Conservation (phyloP, 2,888 invertebrate species). For the Thumatha senex region DNA sequence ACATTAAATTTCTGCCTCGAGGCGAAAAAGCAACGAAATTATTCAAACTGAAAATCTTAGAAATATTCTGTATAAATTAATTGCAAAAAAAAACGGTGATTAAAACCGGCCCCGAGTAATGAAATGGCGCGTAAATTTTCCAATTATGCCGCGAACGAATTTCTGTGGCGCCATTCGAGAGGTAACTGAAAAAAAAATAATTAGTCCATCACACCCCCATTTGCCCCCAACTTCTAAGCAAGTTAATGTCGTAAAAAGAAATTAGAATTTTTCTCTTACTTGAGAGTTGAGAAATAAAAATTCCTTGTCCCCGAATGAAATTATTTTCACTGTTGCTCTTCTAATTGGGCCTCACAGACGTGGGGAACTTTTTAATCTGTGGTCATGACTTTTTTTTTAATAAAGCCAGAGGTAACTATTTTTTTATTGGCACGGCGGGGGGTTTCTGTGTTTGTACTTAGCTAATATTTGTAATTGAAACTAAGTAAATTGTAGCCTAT, state of each 20-base stretch:
- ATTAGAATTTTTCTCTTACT: slow-evolving; percentile 34
- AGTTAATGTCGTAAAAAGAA: slow-evolving; percentile 41
- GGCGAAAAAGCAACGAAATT: neutral
- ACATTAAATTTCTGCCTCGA: neutral
- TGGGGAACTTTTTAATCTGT: slow-evolving; percentile 40
- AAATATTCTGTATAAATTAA: slow-evolving; percentile 26
- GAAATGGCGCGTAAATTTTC: slow-evolving; percentile 68
- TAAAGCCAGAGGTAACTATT: slow-evolving; percentile 23
- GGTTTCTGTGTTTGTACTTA: slow-evolving; percentile 5
- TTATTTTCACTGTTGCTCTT: slow-evolving; percentile 33
- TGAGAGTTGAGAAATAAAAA: slow-evolving; percentile 35
- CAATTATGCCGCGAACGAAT: slow-evolving; percentile 69
- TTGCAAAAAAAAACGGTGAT: slow-evolving; percentile 55
- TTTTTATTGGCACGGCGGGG: slow-evolving; percentile 28
- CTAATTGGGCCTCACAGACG: slow-evolving; percentile 37
- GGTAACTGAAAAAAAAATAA: slow-evolving; percentile 70
- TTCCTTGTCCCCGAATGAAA: slow-evolving; percentile 35
- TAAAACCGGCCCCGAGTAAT: slow-evolving; percentile 62
- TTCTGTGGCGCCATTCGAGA: slow-evolving; percentile 43
- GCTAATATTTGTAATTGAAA: slow-evolving; percentile 7
- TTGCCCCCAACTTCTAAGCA: slow-evolving; percentile 37
- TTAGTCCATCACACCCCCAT: slow-evolving; percentile 63
- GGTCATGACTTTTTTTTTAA: slow-evolving; percentile 32
- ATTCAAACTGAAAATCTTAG: slow-evolving; percentile 1
- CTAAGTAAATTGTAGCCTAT: too few relatives aligned